Base-by-base conservation (phyloP, 2,113 vertebrate genomes). In the Rafetus swinhoei region DNA sequence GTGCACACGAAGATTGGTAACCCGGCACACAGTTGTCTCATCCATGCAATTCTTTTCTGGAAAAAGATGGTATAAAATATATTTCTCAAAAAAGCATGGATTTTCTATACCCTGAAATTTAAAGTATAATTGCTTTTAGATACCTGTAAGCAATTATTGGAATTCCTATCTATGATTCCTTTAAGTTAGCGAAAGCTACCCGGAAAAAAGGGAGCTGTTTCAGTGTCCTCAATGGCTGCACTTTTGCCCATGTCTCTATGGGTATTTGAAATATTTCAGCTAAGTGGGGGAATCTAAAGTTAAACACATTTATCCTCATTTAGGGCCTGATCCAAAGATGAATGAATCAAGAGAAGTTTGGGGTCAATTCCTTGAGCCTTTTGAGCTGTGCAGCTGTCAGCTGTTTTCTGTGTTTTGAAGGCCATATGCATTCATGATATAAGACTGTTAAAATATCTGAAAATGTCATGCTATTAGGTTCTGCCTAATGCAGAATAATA, bases 251-350 rank as follows among this genome's bases (percentile, higher is more conserved):
- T 87, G 74, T 18, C 91, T 92, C 80, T 93, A 35, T 72, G 65
- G 35, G 32, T 35, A 35, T 72, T 93, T 92, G 90, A 88, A 25
- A 9, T 50, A 50, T 77, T 77, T 22, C 12, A 7, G 24, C 3
- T 14, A 50, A 11, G 39, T 14, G 12, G 77, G 88, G 72, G 93
- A 95, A 95, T 94, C 92, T 86, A 79, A 7, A 50, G 29, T 79
- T 72, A 74, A 74, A 86, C 85, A 65, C 90, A 21, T 95, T 94
- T 94, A 4, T 90, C 59, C 79, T 90, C 91, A 35, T 90, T 93
- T 84, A n/a, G 45, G 84, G 84, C 88, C 57, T 25, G 35, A 50
- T 77, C 39, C 74, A 77, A 77, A 77, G 24, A 22, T 21, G 39
- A 50, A 3, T 77, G 74, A 45, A 50, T 77, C 74, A 77, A 50